phyloP scores from a whole-genome alignment of 2,113 vertebrate genomes.

The Ptychochromis oligacanthus region DNA sequence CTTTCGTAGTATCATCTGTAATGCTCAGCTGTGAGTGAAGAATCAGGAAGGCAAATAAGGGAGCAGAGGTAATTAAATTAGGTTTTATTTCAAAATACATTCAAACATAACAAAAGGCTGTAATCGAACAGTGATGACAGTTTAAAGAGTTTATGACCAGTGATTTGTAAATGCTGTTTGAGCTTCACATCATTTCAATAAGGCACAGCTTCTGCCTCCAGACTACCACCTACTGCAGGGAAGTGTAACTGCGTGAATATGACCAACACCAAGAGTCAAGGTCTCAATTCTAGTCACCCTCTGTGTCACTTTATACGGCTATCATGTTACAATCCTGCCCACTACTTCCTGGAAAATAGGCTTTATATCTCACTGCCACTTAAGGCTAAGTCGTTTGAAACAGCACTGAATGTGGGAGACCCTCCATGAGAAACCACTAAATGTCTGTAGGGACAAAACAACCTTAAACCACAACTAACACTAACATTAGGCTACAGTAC shows the following conservation, averaged over 20 bases:
- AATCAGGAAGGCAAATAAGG: neutral
- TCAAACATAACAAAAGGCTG: conserved; percentile 19
- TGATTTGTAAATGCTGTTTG: neutral
- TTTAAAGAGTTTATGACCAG: neutral
- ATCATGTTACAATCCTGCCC: neutral
- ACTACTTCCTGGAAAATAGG: neutral
- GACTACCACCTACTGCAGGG: neutral
- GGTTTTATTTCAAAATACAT: conserved; percentile 44
- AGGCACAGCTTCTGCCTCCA: conserved; percentile 29
- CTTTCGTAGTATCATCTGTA: neutral
- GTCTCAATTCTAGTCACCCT: neutral
- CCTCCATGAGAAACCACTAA: neutral
- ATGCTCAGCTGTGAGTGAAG: neutral
- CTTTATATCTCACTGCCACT: neutral
- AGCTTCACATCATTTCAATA: conserved; percentile 25
- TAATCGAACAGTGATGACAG: neutral
- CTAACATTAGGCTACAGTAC: neutral
- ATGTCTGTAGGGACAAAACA: neutral
- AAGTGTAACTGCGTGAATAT: neutral
- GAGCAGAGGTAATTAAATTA: conserved; percentile 2
- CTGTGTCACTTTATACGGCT: neutral
- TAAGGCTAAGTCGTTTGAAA: too few species aligned
- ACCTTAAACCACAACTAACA: neutral
- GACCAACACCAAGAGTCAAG: neutral
- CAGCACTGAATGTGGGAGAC: neutral